phyloP scores from a whole-genome alignment of 1,140 invertebrate genomes.

The Conus betulinus region DNA sequence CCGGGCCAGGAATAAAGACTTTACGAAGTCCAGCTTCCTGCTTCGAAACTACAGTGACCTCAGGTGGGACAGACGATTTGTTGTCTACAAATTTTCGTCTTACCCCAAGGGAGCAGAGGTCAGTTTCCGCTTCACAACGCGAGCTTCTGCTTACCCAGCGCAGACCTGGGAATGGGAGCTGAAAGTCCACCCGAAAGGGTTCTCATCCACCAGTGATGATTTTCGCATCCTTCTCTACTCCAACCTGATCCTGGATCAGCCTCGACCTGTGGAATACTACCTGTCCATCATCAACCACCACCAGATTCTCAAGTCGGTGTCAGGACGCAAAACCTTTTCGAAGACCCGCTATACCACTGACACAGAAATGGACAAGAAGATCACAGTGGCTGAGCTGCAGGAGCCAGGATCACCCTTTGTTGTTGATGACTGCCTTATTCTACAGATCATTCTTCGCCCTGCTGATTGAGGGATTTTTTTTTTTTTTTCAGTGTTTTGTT shows the following conservation, averaged over 20 bases:
- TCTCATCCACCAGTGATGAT: slow-evolving; percentile 67
- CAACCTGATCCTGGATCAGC: slow-evolving; percentile 75
- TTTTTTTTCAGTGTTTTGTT: not conserved
- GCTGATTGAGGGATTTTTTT: slow-evolving; percentile 53
- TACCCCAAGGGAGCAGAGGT: slow-evolving; percentile 65
- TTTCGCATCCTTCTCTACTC: slow-evolving; percentile 71
- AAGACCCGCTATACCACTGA: slow-evolving; percentile 74
- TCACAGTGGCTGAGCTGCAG: slow-evolving; percentile 63
- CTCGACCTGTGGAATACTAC: slow-evolving; percentile 75
- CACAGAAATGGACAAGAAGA: slow-evolving; percentile 72
- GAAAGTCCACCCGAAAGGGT: slow-evolving; percentile 71
- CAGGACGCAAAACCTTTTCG: slow-evolving; percentile 75
- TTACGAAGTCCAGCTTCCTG: slow-evolving; percentile 69
- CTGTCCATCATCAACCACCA: slow-evolving; percentile 73
- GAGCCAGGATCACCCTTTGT: slow-evolving; percentile 63
- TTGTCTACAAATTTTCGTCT: slow-evolving; percentile 63
- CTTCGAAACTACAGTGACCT: slow-evolving; percentile 75
- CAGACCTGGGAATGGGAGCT: slow-evolving; percentile 77
- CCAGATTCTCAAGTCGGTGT: slow-evolving; percentile 72
- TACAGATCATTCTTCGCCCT: slow-evolving; percentile 69
- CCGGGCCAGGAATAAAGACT: slow-evolving; percentile 71
- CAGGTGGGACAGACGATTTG: slow-evolving; percentile 76
- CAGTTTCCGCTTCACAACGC: slow-evolving; percentile 73
- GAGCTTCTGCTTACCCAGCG: slow-evolving; percentile 72
- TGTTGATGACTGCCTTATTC: slow-evolving; percentile 63